Conservation (phyloP, 2,888 invertebrate species). For the Prenolepis imparis region DNA sequence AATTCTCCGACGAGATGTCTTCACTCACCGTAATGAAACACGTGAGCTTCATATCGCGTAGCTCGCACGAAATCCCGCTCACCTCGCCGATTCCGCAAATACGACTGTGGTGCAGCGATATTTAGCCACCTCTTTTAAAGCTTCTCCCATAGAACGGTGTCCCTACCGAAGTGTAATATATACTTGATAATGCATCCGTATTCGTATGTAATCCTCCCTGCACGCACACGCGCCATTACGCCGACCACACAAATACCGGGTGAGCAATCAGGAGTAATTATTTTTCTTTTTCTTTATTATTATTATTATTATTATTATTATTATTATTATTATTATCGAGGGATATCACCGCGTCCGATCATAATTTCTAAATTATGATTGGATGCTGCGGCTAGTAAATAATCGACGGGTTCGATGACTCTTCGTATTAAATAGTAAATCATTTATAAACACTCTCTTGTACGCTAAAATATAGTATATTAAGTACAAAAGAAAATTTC, state of each 20-base stretch:
- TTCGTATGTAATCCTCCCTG: constrained; percentile 7
- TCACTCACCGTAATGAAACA: constrained; percentile 81
- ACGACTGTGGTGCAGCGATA: constrained; percentile 74
- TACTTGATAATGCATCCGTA: constrained; percentile 51
- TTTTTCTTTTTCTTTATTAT: constrained; percentile 36
- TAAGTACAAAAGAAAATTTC: neutral
- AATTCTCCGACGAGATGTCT: neutral
- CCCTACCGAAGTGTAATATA: constrained; percentile 58
- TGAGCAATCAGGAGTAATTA: constrained; percentile 6
- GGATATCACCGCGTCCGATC: no score
- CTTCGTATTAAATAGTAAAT: neutral
- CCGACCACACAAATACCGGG: neutral
- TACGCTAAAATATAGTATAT: neutral
- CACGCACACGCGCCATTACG: neutral
- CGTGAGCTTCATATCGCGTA: constrained; percentile 78
- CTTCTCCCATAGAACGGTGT: constrained; percentile 63
- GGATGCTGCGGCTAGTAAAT: neutral
- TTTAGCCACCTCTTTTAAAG: constrained; percentile 80
- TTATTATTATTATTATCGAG: no score
- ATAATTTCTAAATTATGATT: constrained; percentile 16
- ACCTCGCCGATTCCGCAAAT: constrained; percentile 73
- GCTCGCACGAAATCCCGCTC: constrained; percentile 72
- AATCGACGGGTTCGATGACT: neutral
- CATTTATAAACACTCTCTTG: neutral
- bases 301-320: constrained; percentile 19